A percentile compares a stretch with the other conserved stretches of the same genome.
Conservation (phyloP, 2,113 vertebrate species). For the human region DNA sequence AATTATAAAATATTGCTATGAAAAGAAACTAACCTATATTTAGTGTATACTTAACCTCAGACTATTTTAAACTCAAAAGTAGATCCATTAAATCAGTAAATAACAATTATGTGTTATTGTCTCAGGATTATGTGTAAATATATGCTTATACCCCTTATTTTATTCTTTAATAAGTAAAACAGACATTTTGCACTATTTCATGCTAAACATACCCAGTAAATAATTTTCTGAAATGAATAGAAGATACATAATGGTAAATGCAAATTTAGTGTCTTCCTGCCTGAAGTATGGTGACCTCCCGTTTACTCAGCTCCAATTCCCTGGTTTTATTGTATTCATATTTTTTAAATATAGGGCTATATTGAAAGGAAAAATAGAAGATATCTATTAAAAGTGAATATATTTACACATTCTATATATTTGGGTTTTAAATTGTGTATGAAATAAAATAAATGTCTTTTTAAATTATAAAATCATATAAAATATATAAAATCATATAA, state of each 20-base stretch:
- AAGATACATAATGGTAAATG: background rate
- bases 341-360: background rate
- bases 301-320: background rate
- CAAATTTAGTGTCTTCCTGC: background rate
- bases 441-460: conserved; percentile 12
- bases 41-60: background rate
- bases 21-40: background rate
- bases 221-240: background rate
- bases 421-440: background rate
- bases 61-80: background rate
- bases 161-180: background rate
- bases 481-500: background rate
- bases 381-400: background rate
- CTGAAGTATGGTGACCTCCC: background rate
- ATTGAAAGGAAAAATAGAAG: conserved; percentile 18
- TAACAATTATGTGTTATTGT: background rate
- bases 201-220: background rate
- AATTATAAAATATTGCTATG: background rate
- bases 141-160: background rate
- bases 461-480: background rate
- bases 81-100: background rate
- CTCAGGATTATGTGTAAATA: background rate
- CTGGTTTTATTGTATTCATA: background rate
- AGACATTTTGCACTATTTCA: background rate
- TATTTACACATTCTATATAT: background rate